phyloP scores from a whole-genome alignment of 2,888 invertebrate genomes.

The Pachymerium ferrugineum region DNA sequence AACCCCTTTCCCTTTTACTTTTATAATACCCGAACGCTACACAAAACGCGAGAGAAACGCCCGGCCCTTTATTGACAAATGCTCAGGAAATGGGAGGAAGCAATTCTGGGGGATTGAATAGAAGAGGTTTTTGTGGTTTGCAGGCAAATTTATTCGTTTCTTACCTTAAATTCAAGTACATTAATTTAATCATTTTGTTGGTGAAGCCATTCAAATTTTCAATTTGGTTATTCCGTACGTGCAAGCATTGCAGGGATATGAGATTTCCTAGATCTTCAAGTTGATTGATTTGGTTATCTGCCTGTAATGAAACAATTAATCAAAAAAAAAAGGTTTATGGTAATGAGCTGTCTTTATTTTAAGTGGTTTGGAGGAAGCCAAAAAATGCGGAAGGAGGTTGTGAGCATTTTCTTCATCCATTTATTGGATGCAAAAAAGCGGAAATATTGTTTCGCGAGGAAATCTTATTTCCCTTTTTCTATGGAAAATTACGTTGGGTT shows the following conservation, averaged over 20 bases:
- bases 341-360: too few species aligned
- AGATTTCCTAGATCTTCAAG: not conserved
- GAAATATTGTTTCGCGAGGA: too few species aligned
- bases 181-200: not conserved
- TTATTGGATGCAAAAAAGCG: too few species aligned
- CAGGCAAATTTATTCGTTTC: not conserved
- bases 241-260: not conserved
- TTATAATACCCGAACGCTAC: not conserved
- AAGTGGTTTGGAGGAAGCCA: too few species aligned
- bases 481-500: not conserved
- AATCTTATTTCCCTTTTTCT: too few species aligned
- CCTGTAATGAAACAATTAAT: too few species aligned
- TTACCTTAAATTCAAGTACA: not conserved
- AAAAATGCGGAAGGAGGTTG: too few species aligned
- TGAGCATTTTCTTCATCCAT: too few species aligned
- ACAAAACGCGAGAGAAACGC: constrained; percentile 1
- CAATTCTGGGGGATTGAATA: not conserved
- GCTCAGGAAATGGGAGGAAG: constrained; percentile 10
- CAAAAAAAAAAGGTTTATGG: too few species aligned
- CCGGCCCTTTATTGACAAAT: constrained; percentile 27
- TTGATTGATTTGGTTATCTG: not conserved
- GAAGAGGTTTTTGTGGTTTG: too few species aligned
- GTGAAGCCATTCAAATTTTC: not conserved
- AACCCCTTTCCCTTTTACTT: constrained; percentile 6
- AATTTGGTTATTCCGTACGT: not conserved